A percentile compares a stretch with the other conserved stretches of the same genome.
These are phyloP conservation scores for Mastomys natalensis DNA, from an alignment of 2,113 vertebrate species.

Conservation along the genomic window DNA sequence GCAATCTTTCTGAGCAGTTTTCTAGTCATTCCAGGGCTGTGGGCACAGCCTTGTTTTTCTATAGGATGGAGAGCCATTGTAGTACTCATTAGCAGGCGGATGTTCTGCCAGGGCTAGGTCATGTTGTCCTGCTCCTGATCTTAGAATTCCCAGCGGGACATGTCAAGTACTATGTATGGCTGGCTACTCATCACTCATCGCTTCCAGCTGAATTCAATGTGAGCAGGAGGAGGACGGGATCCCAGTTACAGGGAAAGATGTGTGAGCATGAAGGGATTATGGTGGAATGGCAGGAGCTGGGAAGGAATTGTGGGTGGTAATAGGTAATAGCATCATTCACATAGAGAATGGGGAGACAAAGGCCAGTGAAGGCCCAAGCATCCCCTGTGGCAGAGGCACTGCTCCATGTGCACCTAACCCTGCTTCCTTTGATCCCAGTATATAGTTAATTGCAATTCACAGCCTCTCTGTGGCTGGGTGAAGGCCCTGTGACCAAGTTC, in stretches of 20 bases:
- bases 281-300: not conserved
- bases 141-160: not conserved
- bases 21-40: not conserved
- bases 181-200: not conserved
- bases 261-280: not conserved
- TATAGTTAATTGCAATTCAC: not conserved
- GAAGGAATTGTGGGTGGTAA: not conserved
- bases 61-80: not conserved
- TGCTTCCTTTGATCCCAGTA: not conserved
- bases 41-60: not conserved
- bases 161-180: not conserved
- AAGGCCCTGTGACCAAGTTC: not conserved
- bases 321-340: not conserved
- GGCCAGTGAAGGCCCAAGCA: not conserved
- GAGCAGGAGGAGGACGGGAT: not conserved
- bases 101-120: not conserved
- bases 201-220: not conserved
- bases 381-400: not conserved
- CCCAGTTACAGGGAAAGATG: not conserved
- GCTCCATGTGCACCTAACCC: too few species aligned
- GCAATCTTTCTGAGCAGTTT: not conserved
- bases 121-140: not conserved
- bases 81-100: not conserved
- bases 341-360: not conserved
- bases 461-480: not conserved